A percentile compares a stretch with the other conserved stretches of the same genome.
Conservation (phyloP, 2,797 vertebrate species). For the Hypotaenidia okinawae region DNA sequence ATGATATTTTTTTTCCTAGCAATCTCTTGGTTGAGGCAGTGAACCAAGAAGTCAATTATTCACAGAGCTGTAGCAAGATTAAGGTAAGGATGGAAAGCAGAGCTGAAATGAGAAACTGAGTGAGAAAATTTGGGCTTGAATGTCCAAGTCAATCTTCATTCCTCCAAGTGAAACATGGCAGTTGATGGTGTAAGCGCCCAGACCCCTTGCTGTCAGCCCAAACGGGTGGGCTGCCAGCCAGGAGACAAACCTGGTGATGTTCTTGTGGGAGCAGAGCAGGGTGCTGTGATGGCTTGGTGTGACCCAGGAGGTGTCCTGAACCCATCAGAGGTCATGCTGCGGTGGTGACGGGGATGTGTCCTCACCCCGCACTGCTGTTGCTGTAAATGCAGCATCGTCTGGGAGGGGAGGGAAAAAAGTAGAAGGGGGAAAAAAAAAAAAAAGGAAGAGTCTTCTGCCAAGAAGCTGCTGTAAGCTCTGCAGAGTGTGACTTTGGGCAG, state of each 20-base stretch:
- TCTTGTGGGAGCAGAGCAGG: not conserved
- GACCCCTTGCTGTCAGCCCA: fast-evolving
- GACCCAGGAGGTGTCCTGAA: not conserved
- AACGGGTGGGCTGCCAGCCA: not conserved
- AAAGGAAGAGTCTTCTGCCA: conserved; percentile 11
- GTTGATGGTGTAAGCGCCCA: not conserved
- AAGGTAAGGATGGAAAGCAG: conserved; percentile 49
- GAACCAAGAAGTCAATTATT: conserved; percentile 64
- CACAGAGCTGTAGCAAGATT: conserved; percentile 50
- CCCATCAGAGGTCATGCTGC: fast-evolving
- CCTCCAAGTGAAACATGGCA: not conserved
- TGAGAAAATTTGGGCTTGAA: conserved; percentile 9
- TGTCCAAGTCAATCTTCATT: not conserved
- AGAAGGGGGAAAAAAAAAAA: not conserved
- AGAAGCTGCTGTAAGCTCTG: conserved; percentile 49
- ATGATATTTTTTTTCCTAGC: conserved; percentile 34
- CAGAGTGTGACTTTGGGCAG: conserved; percentile 43
- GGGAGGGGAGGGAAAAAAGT: not conserved
- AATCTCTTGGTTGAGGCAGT: conserved; percentile 64
- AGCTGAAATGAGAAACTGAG: not conserved
- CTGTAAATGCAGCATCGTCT: conserved; percentile 25
- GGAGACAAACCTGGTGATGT: not conserved
- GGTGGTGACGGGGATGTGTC: fast-evolving
- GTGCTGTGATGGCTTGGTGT: not conserved
- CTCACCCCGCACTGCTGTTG: not conserved